A percentile compares a stretch with the other conserved stretches of the same genome.
phyloP scores from a whole-genome alignment of 2,797 vertebrate species.

The Micropoecilia bifurca region DNA sequence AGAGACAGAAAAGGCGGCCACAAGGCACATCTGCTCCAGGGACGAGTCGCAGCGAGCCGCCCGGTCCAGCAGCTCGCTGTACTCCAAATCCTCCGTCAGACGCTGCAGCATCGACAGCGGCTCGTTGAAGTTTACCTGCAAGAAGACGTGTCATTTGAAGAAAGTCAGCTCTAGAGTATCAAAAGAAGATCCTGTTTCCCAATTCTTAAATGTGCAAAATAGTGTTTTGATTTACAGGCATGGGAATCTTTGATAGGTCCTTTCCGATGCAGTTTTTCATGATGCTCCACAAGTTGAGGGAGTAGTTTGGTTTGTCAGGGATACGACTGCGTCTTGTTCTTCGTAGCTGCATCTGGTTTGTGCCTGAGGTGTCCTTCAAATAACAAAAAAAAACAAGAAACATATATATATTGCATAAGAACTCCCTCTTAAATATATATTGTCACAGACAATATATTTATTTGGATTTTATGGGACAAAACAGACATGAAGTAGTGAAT shows the following conservation, averaged over 20 bases:
- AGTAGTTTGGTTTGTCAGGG: conserved; percentile 96
- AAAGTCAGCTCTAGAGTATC: neutral
- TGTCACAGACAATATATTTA: neutral
- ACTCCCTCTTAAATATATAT: neutral
- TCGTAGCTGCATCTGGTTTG: conserved; percentile 70
- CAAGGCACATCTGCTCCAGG: conserved; percentile 96
- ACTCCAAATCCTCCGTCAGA: conserved; percentile 94
- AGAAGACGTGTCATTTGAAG: neutral
- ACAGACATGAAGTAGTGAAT: neutral
- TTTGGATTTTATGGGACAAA: neutral
- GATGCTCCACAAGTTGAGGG: conserved; percentile 96
- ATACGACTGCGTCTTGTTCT: conserved; percentile 87
- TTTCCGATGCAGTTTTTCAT: conserved; percentile 99
- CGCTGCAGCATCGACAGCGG: conserved; percentile 97
- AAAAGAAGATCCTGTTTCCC: neutral
- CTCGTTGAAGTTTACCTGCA: conserved; percentile 96
- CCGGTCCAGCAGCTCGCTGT: conserved; percentile 94
- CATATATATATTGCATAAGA: neutral
- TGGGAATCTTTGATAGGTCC: conserved; percentile 94
- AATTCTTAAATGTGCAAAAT: neutral
- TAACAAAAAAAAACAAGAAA: neutral
- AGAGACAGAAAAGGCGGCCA: conserved; percentile 94
- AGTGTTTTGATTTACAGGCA: conserved; percentile 85
- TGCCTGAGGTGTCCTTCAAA: conserved; percentile 69
- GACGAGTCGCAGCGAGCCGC: conserved; percentile 88